Percentiles rank a stretch among this genome's conserved stretches.
Conservation (phyloP, 2,888 invertebrate genomes). For the Sarcophaga subvicina region DNA sequence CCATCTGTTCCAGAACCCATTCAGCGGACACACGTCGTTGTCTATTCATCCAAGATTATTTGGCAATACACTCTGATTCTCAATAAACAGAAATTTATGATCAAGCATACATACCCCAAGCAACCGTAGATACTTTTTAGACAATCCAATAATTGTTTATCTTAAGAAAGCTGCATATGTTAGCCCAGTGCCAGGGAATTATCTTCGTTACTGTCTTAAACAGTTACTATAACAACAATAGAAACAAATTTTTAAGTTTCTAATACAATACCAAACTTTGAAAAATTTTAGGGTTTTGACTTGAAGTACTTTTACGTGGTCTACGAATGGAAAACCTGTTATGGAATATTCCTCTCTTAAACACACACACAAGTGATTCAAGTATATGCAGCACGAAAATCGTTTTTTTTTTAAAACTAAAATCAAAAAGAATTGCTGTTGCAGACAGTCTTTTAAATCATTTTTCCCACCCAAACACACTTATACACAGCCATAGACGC, state of each 20-base stretch:
- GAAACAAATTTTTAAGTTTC: background rate
- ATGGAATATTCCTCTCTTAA: background rate
- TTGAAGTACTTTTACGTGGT: conserved; percentile 49
- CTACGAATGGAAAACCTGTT: conserved; percentile 32
- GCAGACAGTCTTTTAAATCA: background rate
- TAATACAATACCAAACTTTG: background rate
- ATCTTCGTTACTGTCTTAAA: background rate
- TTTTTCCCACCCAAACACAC: background rate
- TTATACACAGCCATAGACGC: background rate
- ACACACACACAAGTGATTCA: background rate
- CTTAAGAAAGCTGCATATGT: too few species aligned
- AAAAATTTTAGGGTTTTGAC: conserved; percentile 49
- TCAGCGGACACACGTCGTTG: too few species aligned
- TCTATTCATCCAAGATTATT: too few species aligned
- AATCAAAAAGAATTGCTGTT: background rate
- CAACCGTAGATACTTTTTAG: too few species aligned
- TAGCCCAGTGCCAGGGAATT: too few species aligned
- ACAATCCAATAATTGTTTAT: too few species aligned
- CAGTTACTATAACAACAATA: background rate
- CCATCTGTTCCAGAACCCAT: too few species aligned
- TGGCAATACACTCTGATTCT: too few species aligned
- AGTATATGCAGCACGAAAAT: background rate
- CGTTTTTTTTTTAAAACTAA: background rate
- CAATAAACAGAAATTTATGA: too few species aligned
- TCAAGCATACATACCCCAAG: too few species aligned